Conservation (phyloP, 1,140 invertebrate genomes). For the Heliothis subflexa region DNA sequence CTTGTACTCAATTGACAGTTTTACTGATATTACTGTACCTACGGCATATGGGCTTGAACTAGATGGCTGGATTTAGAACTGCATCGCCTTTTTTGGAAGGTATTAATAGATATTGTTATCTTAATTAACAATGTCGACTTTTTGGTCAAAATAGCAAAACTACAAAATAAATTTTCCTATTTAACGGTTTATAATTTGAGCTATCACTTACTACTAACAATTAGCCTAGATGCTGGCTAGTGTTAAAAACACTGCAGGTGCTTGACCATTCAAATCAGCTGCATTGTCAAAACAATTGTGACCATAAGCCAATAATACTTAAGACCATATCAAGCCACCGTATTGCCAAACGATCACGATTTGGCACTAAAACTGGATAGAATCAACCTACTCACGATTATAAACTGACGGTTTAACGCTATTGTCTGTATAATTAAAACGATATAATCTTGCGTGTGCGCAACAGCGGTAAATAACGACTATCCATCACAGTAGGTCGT, state of each 20-base stretch:
- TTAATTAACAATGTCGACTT: no score
- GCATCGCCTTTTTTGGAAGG: no score
- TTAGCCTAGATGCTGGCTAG: no score
- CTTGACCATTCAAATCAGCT: no score
- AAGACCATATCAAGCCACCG: background rate
- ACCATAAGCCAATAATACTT: background rate
- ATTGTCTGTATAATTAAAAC: slow-evolving; percentile 10
- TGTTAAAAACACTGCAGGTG: no score
- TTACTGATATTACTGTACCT: slow-evolving; percentile 2
- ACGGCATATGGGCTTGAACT: background rate
- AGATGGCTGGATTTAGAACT: background rate
- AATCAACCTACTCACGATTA: slow-evolving; percentile 13
- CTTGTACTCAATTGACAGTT: background rate
- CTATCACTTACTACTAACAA: no score
- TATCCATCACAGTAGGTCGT: background rate
- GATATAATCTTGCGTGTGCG: background rate
- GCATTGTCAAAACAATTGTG: no score
- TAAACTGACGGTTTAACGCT: background rate
- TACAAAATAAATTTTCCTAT: no score
- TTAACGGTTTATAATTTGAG: no score
- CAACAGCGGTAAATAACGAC: background rate
- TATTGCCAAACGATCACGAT: background rate
- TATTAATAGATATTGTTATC: no score
- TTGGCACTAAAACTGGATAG: background rate
- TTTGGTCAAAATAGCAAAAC: no score